Evolutionary conservation across 2,797 vertebrate genomes (phyloP), one percentile per base, ranked within the genome.

Genomic region (Gobio occitaniae): DNA sequence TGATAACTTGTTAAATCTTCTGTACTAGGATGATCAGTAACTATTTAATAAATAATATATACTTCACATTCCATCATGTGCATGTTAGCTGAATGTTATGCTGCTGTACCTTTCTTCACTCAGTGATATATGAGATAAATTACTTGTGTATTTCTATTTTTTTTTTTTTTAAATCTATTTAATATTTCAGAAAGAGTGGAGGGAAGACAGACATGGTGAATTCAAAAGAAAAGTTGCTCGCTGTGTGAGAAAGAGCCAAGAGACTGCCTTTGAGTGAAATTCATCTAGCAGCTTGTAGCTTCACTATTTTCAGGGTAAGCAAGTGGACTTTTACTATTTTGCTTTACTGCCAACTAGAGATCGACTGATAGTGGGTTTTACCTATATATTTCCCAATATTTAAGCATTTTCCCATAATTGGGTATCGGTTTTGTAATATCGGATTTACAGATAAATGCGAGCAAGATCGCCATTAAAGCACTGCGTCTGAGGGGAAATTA

Each of bases 191-290:
- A 99, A 99, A 97, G 98, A 99, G 93, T 99, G 98, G 98, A 94
- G 98, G 94, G 98, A 99, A 96, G 98, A 99, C 95, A 95, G 97
- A 94, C 97, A 99, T 11, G 98, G 98, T 70, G 98, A 98, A 92
- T 99, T 99, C 94, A 99, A 99, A 95, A 97, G 97, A 92, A 99
- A 99, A 97, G 98, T 99, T 88, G 97, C 98, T 83, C 97, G 98
- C 88, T 99, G 98, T 96, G 98, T 99, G 97, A 97, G 98, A 95
- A 99, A 98, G 96, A 99, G 98, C 96, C 98, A 99, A 97, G 98
- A 99, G 93, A 98, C 97, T 93, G 98, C 98, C 90, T 99, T 98
- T 94, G 98, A 99, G 96, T 99, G 97, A 99, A 96, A 91, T 93
- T 96, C 96, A 95, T 95, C 95, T 94, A 94, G 91, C 94, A 95